Evolutionary conservation across 2,888 invertebrate species (phyloP), one percentile per base, ranked within the genome.

Genomic region (Papilio protenor): DNA sequence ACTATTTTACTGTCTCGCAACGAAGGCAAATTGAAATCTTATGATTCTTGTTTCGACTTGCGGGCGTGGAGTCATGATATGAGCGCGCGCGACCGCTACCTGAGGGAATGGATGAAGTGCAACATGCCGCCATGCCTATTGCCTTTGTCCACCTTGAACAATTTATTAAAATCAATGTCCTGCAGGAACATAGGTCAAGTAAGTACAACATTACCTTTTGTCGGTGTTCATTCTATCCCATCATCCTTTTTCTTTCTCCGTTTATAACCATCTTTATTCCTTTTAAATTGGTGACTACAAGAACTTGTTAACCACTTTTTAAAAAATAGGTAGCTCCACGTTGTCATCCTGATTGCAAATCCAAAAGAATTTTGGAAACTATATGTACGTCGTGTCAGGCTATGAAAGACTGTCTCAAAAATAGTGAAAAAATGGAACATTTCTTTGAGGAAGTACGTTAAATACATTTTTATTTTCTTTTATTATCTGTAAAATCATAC

Each of bases 51-150:
- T 81, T 84, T 85, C 47, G 95, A 96, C 85, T 81, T 95, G 57
- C 90, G 95, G 82, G 95, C 96, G 81, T 96, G 96, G 96, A 95
- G 95, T 84, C 94, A 95, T 84, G 93, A 95, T 84, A 77, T 79
- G 27, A 80, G 81, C 64, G 81, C 71, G 12, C 88, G 89, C 73
- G 85, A 88, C 78, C 82, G 82, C 21, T 90, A 94, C 81, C 90
- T 95, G 73, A 90, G 87, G 85, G 93, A 94, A 89, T 94, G 94
- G 94, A 93, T 94, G 79, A 93, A 88, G 83, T 81, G 86, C 81
- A 90, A 93, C 80, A 92, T 92, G 93, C 91, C 91, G 16, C 81
- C 88, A 78, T 89, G 89, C 84, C 80, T 91, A 27, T 81, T 94
- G 76, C 89, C 93, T 66, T 81, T 87, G 57, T 81, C 84, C 80